Conservation (phyloP, 2,113 vertebrate species). For the Muntiacus muntjak region DNA sequence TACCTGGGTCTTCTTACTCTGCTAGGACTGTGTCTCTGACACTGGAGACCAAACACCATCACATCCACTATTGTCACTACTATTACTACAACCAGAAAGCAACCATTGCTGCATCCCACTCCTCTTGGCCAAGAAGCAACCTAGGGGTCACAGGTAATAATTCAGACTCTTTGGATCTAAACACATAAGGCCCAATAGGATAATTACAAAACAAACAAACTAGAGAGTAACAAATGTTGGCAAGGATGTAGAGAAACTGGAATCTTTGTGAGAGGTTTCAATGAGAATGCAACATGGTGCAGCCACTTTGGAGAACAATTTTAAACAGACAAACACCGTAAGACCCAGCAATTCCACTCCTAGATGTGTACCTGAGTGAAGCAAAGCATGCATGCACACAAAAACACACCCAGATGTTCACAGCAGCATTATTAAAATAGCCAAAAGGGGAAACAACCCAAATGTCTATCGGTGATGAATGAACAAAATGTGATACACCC, state of each 20-base stretch:
- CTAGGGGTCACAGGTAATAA: background rate
- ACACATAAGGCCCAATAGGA: background rate
- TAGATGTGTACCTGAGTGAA: background rate
- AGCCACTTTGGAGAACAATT: background rate
- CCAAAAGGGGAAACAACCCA: background rate
- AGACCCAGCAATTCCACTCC: background rate
- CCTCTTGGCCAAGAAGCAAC: background rate
- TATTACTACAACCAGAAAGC: background rate
- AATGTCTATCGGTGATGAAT: background rate
- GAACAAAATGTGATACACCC: background rate
- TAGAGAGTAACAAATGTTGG: background rate
- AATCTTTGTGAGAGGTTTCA: background rate
- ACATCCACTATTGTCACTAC: accelerated
- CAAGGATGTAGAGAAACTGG: background rate
- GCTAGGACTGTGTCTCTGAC: background rate
- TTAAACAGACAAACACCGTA: background rate
- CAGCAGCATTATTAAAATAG: background rate
- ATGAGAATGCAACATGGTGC: background rate
- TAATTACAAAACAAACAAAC: background rate
- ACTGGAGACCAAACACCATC: background rate
- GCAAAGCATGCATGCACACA: background rate
- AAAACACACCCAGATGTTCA: background rate
- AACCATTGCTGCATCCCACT: background rate
- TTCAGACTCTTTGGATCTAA: background rate
- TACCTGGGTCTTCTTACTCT: background rate